Evolutionary conservation across 2,888 invertebrate species (phyloP).

Genomic region (Hydraecia micacea): DNA sequence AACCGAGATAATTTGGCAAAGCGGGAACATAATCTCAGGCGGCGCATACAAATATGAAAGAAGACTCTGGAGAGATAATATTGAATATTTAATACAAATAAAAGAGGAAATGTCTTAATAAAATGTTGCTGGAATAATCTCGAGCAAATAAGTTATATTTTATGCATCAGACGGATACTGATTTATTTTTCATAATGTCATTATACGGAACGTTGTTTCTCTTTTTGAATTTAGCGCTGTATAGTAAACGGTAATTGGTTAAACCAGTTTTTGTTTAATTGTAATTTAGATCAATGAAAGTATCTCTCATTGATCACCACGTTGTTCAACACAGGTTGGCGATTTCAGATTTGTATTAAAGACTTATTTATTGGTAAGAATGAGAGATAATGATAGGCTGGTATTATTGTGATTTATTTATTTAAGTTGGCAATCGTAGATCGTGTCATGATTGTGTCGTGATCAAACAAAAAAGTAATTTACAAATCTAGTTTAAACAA

Average conservation of each 20-base stretch:
- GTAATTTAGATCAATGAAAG: background rate
- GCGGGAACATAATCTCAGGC: constrained; percentile 46
- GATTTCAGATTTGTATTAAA: background rate
- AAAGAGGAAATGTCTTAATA: constrained; percentile 26
- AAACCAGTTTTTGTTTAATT: background rate
- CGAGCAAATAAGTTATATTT: constrained; percentile 47
- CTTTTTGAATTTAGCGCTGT: constrained; percentile 33
- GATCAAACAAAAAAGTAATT: background rate
- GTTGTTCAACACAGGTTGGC: background rate
- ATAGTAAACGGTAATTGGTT: constrained; percentile 11
- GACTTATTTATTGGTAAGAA: background rate
- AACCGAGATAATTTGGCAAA: constrained; percentile 58
- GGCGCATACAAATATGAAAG: constrained; percentile 34
- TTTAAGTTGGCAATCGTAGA: too few species aligned
- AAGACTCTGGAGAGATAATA: constrained; percentile 22
- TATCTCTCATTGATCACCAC: background rate
- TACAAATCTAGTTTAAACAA: background rate
- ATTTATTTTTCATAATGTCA: constrained; percentile 36
- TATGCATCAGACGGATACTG: constrained; percentile 36
- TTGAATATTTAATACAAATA: constrained; percentile 51
- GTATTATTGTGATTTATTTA: too few species aligned
- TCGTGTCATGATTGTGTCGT: too few species aligned
- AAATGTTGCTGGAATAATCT: constrained; percentile 34
- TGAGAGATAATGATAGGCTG: too few species aligned
- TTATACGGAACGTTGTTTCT: background rate